Base-by-base conservation (phyloP, 2,113 vertebrate species). In the Irena cyanogastra region DNA sequence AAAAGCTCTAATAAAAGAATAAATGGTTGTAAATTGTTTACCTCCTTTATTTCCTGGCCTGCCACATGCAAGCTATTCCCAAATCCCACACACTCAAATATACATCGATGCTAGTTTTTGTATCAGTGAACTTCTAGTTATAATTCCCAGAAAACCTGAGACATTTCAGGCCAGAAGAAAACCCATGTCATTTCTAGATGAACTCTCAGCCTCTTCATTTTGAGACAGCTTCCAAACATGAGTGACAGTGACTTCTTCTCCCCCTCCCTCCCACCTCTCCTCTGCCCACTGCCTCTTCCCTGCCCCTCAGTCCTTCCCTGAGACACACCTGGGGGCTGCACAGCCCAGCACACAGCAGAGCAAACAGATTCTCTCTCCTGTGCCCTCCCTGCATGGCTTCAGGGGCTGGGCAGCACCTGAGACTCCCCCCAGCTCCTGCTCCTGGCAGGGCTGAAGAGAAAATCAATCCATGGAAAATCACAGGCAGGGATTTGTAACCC, bases 1-100 rank as follows among this genome's bases (percentile, higher is more conserved):
- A 96, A 95, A 94, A 97, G 95, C 83, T 31, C 59, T 83, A 95
- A 95, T 95, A 92, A 96, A 97, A 88, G 80, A 97, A 97, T 79
- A 93, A 94, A 96, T 90, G 70, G 71, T 71, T 77, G 88, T 54
- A 81, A 96, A 97, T 91, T 88, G 93, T 97, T 97, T 97, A 82
- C 96, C 82, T 91, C 90, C 88, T 96, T 91, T 95, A 84, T 77
- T 92, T 97, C 91, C 95, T 92, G 90, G 90, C 88, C 78, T 91
- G 47, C 47, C 75, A 81, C 57, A n/a, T 80, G 61, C 47, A 82
- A 52, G 18, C 76, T 76, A n/a, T 69, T 81, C 47, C 39, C 85
- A 76, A 84, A 83, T 78, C 89, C 42, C 63, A 75, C 42, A 72
- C 53, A 61, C 44, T 75, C 60, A 65, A 56, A 66, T 11, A 52